Percentiles rank a stretch among this genome's conserved stretches.
phyloP scores from a whole-genome alignment of 2,888 invertebrate species.

The Hydroisotoma schaefferi region DNA sequence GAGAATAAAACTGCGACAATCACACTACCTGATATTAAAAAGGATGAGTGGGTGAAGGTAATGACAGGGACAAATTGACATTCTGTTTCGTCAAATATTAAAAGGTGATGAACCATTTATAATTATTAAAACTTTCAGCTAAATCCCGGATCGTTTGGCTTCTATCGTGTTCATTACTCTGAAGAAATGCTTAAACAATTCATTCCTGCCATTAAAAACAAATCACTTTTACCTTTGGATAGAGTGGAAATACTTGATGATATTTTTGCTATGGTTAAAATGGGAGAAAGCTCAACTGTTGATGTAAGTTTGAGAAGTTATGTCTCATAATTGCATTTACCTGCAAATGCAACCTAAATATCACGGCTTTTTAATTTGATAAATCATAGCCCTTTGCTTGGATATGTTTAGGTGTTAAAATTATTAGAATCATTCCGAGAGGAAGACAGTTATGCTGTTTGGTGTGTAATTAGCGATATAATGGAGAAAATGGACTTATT shows the following conservation, averaged over 20 bases:
- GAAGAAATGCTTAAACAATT: constrained; percentile 69
- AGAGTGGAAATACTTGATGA: constrained; percentile 86
- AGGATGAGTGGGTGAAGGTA: constrained; percentile 77
- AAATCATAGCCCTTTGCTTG: background rate
- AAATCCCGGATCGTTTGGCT: constrained; percentile 65
- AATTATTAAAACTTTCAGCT: constrained; percentile 53
- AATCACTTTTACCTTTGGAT: constrained; percentile 75
- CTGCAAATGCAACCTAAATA: too few relatives aligned
- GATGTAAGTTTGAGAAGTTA: constrained; percentile 50
- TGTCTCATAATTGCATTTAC: background rate
- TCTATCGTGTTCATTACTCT: constrained; percentile 67
- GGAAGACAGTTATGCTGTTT: constrained; percentile 89
- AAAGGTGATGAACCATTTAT: background rate
- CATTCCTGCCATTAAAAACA: constrained; percentile 73
- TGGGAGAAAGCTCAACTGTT: constrained; percentile 75
- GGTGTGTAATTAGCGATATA: constrained; percentile 78
- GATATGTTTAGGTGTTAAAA: constrained; percentile 63
- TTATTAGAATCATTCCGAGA: constrained; percentile 79
- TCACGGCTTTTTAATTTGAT: background rate
- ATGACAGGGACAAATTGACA: too few relatives aligned
- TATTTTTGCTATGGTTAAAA: constrained; percentile 85
- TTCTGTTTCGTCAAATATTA: too few relatives aligned
- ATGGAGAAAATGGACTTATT: constrained; percentile 71
- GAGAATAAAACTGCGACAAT: constrained; percentile 65
- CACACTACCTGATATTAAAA: constrained; percentile 65